Conservation (phyloP, 2,888 invertebrate species). For the Agrypnus murinus region DNA sequence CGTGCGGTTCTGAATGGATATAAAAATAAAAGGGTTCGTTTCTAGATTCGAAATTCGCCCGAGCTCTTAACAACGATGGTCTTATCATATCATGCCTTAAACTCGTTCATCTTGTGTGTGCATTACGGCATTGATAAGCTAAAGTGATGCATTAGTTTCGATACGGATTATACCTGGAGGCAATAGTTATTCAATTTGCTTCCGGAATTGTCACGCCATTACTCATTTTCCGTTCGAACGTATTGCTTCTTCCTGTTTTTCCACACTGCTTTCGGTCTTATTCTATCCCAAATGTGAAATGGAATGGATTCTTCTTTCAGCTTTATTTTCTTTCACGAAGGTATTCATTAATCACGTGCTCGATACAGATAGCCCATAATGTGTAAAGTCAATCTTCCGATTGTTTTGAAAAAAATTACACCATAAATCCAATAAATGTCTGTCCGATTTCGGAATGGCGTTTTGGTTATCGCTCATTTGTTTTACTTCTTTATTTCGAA, state of each 20-base stretch:
- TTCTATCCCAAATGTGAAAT: slow-evolving; percentile 8
- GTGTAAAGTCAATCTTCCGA: slow-evolving; percentile 35
- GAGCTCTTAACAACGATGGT: slow-evolving; percentile 20
- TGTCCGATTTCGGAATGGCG: slow-evolving; percentile 9
- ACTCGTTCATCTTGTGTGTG: slow-evolving; percentile 1
- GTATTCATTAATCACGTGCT: slow-evolving; percentile 34
- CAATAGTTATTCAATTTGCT: slow-evolving; percentile 26
- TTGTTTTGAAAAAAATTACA: slow-evolving; percentile 29
- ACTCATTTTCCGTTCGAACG: slow-evolving; percentile 10
- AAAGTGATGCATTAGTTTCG: background rate
- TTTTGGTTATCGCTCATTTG: slow-evolving; percentile 14
- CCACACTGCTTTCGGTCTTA: background rate
- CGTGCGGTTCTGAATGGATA: slow-evolving; percentile 43
- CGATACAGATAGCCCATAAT: slow-evolving; percentile 35
- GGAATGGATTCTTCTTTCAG: background rate
- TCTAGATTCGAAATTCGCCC: slow-evolving; percentile 27
- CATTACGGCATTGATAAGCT: background rate
- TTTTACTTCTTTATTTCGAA: background rate
- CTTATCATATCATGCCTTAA: slow-evolving; percentile 20
- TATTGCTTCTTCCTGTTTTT: slow-evolving; percentile 9
- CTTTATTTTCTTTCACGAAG: slow-evolving; percentile 26
- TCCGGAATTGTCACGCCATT: slow-evolving; percentile 16
- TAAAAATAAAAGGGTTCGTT: slow-evolving; percentile 41
- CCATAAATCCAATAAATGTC: slow-evolving; percentile 33
- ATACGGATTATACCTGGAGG: slow-evolving; percentile 2